Evolutionary conservation across 1,140 invertebrate genomes (phyloP).

Genomic region (Zaprionus ghesquierei): DNA sequence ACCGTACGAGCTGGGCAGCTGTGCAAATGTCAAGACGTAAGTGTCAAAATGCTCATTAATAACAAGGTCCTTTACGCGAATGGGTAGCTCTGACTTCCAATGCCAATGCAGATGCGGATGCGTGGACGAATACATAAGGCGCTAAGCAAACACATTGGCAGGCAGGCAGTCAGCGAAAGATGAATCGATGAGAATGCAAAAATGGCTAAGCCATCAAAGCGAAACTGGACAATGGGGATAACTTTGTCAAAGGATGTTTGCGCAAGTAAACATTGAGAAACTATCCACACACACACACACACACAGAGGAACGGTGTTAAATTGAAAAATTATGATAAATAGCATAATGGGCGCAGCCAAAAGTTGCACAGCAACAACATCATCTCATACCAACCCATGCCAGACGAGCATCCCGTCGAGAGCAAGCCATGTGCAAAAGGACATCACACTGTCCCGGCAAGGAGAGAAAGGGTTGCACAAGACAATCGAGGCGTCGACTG

Average conservation of each 20-base stretch:
- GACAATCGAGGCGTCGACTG: constrained; percentile 55
- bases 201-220: constrained; percentile 67
- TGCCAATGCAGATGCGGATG: constrained; percentile 24
- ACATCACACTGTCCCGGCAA: constrained; percentile 35
- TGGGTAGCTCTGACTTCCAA: constrained; percentile 24
- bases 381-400: constrained; percentile 52
- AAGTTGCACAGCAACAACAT: constrained; percentile 59
- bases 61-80: constrained; percentile 62
- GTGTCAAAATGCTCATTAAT: constrained; percentile 83
- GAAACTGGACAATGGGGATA: constrained; percentile 66
- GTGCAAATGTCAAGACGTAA: constrained; percentile 81
- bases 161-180: constrained; percentile 32
- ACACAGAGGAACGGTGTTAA: constrained; percentile 56
- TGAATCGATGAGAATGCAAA: constrained; percentile 82
- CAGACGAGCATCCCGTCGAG: constrained; percentile 35
- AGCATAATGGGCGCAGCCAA: constrained; percentile 52
- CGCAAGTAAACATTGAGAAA: constrained; percentile 70
- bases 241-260: constrained; percentile 80
- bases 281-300: constrained; percentile 35
- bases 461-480: constrained; percentile 15
- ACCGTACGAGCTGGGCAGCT: constrained; percentile 71
- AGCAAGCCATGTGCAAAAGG: constrained; percentile 60
- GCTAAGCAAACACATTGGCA: constrained; percentile 61
- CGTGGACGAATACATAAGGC: constrained; percentile 10
- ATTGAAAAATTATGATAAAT: constrained; percentile 83